These are phyloP conservation scores for Loris lydekkerianus DNA, from an alignment of 2,797 vertebrate genomes.

Conservation along the genomic window DNA sequence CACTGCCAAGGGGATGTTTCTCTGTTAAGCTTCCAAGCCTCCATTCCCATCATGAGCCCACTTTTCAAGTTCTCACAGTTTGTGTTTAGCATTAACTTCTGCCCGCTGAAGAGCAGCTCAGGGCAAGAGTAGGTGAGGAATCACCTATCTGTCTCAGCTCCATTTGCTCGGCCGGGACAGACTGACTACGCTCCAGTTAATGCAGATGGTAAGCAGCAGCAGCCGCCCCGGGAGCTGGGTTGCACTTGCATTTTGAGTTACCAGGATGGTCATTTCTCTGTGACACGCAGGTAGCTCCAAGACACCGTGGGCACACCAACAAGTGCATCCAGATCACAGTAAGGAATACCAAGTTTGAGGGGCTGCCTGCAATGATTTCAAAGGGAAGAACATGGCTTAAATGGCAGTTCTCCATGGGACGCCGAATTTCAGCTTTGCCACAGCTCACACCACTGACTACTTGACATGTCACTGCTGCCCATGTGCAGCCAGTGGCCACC, in stretches of 20 bases:
- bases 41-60: rapidly evolving
- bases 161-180: rapidly evolving
- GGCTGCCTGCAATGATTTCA: background rate
- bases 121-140: background rate
- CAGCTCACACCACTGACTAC: background rate
- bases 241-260: background rate
- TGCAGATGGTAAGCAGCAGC: rapidly evolving
- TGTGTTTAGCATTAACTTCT: background rate
- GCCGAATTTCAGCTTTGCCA: no score
- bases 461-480: background rate
- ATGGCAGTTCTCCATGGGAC: rapidly evolving
- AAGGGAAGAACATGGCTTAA: rapidly evolving
- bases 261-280: rapidly evolving
- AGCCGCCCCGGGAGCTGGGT: background rate
- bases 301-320: rapidly evolving
- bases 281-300: rapidly evolving
- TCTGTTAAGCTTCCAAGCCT: background rate
- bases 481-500: background rate
- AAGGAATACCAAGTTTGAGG: background rate
- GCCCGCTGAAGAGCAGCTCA: background rate
- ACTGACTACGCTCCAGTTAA: rapidly evolving
- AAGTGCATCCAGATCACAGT: rapidly evolving
- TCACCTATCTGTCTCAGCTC: rapidly evolving
- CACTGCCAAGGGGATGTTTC: rapidly evolving
- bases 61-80: background rate